phyloP scores from a whole-genome alignment of 2,113 vertebrate species.

The Aythya baeri region DNA sequence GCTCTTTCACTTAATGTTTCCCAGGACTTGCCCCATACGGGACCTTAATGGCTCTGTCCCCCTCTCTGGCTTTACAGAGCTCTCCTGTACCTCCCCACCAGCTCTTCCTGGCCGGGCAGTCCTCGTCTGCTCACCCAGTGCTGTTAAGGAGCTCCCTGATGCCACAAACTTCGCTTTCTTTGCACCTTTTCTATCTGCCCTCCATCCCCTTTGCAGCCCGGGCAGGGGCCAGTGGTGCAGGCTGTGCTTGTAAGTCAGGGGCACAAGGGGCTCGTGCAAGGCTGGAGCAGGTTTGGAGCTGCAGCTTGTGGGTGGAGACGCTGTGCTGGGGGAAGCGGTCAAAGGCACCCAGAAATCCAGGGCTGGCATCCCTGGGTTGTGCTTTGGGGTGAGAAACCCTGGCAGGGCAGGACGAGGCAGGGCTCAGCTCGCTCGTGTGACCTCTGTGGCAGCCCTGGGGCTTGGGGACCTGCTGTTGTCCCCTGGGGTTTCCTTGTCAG shows the following conservation, averaged over 20 bases:
- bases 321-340: background rate
- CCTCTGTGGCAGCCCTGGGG: background rate
- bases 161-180: background rate
- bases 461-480: background rate
- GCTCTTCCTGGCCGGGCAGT: background rate
- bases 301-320: background rate
- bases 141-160: background rate
- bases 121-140: background rate
- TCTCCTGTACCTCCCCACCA: background rate
- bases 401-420: fast-evolving
- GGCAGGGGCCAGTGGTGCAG: background rate
- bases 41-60: background rate
- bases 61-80: background rate
- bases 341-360: fast-evolving
- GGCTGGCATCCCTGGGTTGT: background rate
- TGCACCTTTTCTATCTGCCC: background rate
- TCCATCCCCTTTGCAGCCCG: background rate
- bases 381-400: background rate
- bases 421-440: background rate
- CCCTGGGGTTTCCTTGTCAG: background rate
- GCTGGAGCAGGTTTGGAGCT: background rate
- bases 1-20: background rate
- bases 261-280: fast-evolving
- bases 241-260: background rate
- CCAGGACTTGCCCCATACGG: background rate